Conservation (phyloP, 1,140 invertebrate species). For the Drosophila ironensis region DNA sequence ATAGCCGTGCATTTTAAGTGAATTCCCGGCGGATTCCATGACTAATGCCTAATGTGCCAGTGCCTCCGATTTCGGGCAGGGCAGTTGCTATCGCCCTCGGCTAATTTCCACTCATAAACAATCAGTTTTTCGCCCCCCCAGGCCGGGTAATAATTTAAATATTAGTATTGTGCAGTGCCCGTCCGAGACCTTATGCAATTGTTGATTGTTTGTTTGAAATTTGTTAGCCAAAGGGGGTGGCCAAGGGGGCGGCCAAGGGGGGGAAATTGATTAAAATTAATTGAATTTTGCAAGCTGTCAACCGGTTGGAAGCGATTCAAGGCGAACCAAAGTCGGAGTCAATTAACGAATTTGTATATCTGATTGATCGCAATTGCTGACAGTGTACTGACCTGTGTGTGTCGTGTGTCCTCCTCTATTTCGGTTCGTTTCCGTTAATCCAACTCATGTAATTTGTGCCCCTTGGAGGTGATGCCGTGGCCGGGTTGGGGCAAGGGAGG, state of each 20-base stretch:
- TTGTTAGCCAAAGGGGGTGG: not conserved
- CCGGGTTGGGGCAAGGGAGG: not conserved
- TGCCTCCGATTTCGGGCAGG: not conserved
- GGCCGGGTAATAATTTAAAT: not conserved
- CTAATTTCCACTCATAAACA: constrained; percentile 8
- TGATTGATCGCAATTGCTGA: too few species aligned
- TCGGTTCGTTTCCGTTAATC: constrained; percentile 38
- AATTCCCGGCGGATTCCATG: not conserved
- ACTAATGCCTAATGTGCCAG: not conserved
- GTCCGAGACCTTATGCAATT: constrained; percentile 13
- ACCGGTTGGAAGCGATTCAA: constrained; percentile 42
- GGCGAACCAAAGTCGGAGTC: too few species aligned
- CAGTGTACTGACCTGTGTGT: constrained; percentile 42
- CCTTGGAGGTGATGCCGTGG: too few species aligned
- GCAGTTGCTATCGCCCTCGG: not conserved
- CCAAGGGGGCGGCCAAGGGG: not conserved
- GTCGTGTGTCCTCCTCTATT: constrained; percentile 39
- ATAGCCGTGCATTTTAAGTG: not conserved
- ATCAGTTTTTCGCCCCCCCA: too few species aligned
- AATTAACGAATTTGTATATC: too few species aligned
- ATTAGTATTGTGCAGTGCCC: too few species aligned
- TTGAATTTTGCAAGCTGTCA: constrained; percentile 51
- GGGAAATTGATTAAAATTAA: constrained; percentile 61
- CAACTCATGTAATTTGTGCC: constrained; percentile 33
- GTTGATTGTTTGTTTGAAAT: constrained; percentile 4